Base-by-base conservation (phyloP, 2,113 vertebrate genomes). In the Tenrec ecaudatus region DNA sequence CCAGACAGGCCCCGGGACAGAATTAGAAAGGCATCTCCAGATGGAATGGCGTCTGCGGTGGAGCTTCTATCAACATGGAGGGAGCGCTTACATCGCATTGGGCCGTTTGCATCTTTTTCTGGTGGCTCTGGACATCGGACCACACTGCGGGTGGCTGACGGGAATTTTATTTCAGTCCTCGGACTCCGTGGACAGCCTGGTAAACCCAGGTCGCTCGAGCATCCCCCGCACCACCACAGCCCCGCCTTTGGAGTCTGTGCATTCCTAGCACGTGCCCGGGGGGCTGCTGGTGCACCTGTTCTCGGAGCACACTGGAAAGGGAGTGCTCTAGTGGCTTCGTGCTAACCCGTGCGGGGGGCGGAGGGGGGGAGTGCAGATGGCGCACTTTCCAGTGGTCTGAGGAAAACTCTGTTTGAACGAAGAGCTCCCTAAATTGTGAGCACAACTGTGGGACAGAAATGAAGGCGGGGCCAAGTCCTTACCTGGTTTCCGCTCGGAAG, bases 401-500 rank as follows among this genome's bases (percentile, higher is more conserved):
- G 53, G 76, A 69, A 90, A 5, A 29, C 75, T 82, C 31, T 0
- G 0, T 58, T 8, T 36, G n/a, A 82, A 77, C 23, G 1, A 87
- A 77, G 62, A 47, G 27, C 33, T 57, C 31, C 43, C 38, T 17
- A 29, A 29, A 47, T 23, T 16, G 62, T 83, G 38, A 10, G 33
- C 27, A 38, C 36, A 53, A 19, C 58, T 77, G 27, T 66, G 69
- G 71, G 36, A 15, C 76, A 40, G n/a, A 20, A n/a, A 66, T 33
- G 6, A 22, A 47, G 47, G 31, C 43, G 33, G 10, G 82, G 69
- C 58, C 90, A 0, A 15, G 1, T 85, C 40, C 64, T 95, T 90
- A 68, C 86, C 31, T 77, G 33, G 36, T 91, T 91, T 95, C 91
- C 58, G 27, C 71, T 89, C 36, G 78, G 57, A 58, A 86, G 80